Evolutionary conservation across 2,113 vertebrate species (phyloP), one percentile per base, ranked within the genome.

Genomic region (Pollachius pollachius): DNA sequence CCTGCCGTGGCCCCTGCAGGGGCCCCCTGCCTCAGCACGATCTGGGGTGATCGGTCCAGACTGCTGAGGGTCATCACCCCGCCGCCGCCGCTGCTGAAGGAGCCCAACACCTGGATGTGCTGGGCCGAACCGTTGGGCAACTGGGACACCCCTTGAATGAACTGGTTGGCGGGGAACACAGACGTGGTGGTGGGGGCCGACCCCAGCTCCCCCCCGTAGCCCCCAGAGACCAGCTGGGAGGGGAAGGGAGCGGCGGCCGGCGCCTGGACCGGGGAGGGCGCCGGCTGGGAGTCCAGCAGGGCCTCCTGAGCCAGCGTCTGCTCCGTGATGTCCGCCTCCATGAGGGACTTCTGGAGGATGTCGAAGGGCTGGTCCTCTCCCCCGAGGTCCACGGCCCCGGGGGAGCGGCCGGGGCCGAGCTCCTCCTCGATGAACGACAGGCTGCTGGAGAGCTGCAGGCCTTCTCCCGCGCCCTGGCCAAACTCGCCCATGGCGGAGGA

Each of bases 271-370:
- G 87, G 72, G 37, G 87, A 79, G 71, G 92, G 85, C 54, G 88
- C 81, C 72, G 97, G 89, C 69, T 94, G 96, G 84, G 95, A 94
- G 82, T 98, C 97, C 89, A 99, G 82, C 80, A 98, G 92, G 16
- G 97, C 97, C 90, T 99, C 97, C 91, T 99, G 95, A 18, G 95
- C 97, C 93, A 99, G 73, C 0, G 96, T 99, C 92, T 99, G 96
- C 86, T 99, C 97, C 5, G 97, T 99, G 88, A 99, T 99, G 89
- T 99, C 96, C 56, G 97, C 97, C 90, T 98, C 97, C 90, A 98
- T 90, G 78, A 99, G 92, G 78, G 97, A 99, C 84, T 99, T 99
- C 90, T 99, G 97, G 52, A 99, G 95, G 90, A 99, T 99, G 92
- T 99, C 97, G 68, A 99, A 99, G 81, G 96, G 97, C 82, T 98